phyloP scores from a whole-genome alignment of 2,797 vertebrate genomes.

The Onychomys torridus region DNA sequence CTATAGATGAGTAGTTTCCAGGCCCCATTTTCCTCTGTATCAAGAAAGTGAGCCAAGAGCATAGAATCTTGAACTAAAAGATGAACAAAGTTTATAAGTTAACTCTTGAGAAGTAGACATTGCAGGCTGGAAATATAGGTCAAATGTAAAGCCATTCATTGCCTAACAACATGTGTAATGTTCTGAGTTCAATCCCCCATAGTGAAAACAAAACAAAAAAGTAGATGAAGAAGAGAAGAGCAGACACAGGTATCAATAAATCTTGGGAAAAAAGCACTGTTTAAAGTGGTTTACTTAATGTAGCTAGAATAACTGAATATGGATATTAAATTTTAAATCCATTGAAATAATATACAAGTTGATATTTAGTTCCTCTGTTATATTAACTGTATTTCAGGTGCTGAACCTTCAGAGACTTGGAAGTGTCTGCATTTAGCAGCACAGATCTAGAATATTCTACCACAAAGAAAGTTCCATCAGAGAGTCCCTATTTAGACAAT shows the following conservation, averaged over 20 bases:
- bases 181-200: neutral
- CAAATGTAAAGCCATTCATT: neutral
- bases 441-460: neutral
- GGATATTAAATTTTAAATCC: neutral
- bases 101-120: neutral
- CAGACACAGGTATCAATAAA: neutral
- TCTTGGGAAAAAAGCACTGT: neutral
- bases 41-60: neutral
- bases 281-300: accelerated
- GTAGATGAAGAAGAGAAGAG: neutral
- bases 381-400: neutral
- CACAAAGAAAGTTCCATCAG: neutral
- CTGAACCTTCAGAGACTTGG: accelerated
- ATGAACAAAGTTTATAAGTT: neutral
- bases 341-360: neutral
- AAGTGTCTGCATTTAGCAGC: neutral
- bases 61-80: neutral
- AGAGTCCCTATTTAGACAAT: neutral
- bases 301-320: neutral
- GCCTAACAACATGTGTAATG: too few relatives aligned
- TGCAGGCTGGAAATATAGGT: neutral
- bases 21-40: neutral
- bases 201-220: neutral
- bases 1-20: neutral
- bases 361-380: neutral